A percentile compares a stretch with the other conserved stretches of the same genome.
Evolutionary conservation across 2,797 vertebrate genomes (phyloP).

Genomic region (Diceros bicornis): DNA sequence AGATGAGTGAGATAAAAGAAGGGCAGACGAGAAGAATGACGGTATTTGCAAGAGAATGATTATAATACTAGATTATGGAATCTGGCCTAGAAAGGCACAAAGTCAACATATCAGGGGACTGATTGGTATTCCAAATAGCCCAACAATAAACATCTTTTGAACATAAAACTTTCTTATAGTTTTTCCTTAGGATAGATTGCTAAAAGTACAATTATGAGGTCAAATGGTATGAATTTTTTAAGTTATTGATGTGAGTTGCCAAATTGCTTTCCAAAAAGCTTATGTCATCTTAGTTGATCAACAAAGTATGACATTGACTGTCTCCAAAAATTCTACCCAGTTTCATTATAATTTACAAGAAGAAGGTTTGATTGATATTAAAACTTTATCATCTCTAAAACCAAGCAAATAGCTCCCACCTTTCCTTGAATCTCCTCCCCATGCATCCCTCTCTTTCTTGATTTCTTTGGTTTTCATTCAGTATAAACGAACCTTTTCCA

Average conservation of each 20-base stretch:
- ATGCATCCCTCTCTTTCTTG: not conserved
- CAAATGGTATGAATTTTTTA: not conserved
- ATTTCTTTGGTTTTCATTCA: conserved; percentile 8
- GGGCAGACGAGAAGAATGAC: not conserved
- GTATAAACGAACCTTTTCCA: conserved; percentile 30
- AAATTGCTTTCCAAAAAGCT: not conserved
- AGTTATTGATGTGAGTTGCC: not conserved
- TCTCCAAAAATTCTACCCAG: not conserved
- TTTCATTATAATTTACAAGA: not conserved
- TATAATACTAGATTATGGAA: not conserved
- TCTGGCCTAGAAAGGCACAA: not conserved
- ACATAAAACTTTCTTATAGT: not conserved
- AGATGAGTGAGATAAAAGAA: not conserved
- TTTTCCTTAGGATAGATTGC: not conserved
- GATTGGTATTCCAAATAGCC: not conserved
- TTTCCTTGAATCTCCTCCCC: not conserved
- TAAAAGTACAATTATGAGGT: not conserved
- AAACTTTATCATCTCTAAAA: not conserved
- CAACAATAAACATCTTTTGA: not conserved
- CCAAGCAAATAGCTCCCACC: not conserved
- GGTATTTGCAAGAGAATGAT: not conserved
- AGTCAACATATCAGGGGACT: not conserved
- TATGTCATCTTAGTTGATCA: not conserved
- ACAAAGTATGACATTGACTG: not conserved
- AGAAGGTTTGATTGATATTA: not conserved